A percentile compares a stretch with the other conserved stretches of the same genome.
These are phyloP conservation scores for Bombus soroeensis DNA, from an alignment of 1,140 invertebrate species.

Conservation along the genomic window DNA sequence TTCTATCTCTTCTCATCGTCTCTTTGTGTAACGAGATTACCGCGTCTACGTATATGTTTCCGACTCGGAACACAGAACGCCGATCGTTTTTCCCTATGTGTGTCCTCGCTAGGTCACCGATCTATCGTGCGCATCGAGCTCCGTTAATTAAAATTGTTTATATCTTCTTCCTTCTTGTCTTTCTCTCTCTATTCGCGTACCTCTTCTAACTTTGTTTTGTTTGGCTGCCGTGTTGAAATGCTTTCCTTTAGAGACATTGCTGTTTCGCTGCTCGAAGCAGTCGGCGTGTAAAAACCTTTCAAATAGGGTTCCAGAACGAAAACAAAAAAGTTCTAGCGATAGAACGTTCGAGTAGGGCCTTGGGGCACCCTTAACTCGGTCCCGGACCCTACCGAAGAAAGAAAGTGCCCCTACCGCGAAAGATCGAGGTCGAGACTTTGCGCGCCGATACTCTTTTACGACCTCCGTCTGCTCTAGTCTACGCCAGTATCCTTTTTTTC, in stretches of 20 bases:
- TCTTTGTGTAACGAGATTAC: slow-evolving; percentile 54
- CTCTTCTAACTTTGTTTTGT: slow-evolving; percentile 2
- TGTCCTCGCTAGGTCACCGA: slow-evolving; percentile 53
- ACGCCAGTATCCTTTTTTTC: background rate
- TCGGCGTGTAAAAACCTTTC: background rate
- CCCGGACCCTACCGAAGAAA: slow-evolving; percentile 55
- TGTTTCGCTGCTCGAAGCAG: background rate
- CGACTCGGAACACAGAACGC: slow-evolving; percentile 21
- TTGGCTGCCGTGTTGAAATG: slow-evolving; percentile 22
- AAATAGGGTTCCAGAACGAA: background rate
- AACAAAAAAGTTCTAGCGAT: background rate
- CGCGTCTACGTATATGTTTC: slow-evolving; percentile 26
- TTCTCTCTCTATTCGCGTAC: background rate
- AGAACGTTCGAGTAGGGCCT: slow-evolving; percentile 6
- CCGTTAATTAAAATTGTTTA: slow-evolving; percentile 29
- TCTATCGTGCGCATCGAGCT: slow-evolving; percentile 1
- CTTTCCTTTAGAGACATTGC: background rate
- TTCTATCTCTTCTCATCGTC: slow-evolving; percentile 11
- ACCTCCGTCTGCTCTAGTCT: slow-evolving; percentile 32
- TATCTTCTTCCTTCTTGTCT: background rate
- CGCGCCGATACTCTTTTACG: slow-evolving; percentile 63
- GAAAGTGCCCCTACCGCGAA: slow-evolving; percentile 68
- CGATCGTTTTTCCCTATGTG: slow-evolving; percentile 25
- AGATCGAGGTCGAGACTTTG: slow-evolving; percentile 71
- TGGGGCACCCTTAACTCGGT: slow-evolving; percentile 29